Percentiles rank a stretch among this genome's conserved stretches.
phyloP scores from a whole-genome alignment of 2,797 vertebrate species.

The Dicrostonyx torquatus region DNA sequence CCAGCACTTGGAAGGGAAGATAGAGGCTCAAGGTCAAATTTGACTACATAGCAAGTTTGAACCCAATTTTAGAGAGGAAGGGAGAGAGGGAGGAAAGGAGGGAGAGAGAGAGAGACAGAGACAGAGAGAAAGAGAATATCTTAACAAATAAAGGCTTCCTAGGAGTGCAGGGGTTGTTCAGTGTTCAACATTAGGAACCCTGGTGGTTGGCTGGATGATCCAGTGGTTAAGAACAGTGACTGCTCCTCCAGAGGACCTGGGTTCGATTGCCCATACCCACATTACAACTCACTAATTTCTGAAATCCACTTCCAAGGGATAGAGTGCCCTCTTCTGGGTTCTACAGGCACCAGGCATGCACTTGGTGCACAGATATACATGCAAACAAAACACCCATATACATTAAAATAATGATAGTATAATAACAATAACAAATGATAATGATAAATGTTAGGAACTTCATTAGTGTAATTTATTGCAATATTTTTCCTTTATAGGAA shows the following conservation, averaged over 20 bases:
- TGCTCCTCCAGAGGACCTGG: neutral
- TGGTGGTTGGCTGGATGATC: neutral
- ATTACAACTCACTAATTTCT: neutral
- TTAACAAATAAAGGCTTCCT: conserved; percentile 35
- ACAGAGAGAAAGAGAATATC: neutral
- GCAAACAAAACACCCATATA: neutral
- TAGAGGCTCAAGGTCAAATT: neutral
- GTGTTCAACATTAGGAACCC: conserved; percentile 44
- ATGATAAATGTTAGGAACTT: neutral
- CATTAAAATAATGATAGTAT: neutral
- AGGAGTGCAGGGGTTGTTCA: conserved; percentile 43
- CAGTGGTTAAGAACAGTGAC: neutral
- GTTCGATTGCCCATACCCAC: neutral
- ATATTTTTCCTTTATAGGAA: conserved; percentile 18
- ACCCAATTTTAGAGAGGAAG: neutral
- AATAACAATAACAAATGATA: neutral
- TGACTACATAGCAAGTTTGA: neutral
- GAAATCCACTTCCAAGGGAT: neutral
- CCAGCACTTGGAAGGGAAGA: neutral
- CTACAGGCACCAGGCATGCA: neutral
- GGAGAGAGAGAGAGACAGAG: neutral
- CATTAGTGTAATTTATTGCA: conserved; percentile 59
- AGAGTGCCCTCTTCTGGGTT: neutral
- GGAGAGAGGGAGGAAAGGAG: neutral
- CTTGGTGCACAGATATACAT: neutral